Evolutionary conservation across 2,113 vertebrate species (phyloP), one percentile per base, ranked within the genome.

Genomic region (Propithecus coquereli): DNA sequence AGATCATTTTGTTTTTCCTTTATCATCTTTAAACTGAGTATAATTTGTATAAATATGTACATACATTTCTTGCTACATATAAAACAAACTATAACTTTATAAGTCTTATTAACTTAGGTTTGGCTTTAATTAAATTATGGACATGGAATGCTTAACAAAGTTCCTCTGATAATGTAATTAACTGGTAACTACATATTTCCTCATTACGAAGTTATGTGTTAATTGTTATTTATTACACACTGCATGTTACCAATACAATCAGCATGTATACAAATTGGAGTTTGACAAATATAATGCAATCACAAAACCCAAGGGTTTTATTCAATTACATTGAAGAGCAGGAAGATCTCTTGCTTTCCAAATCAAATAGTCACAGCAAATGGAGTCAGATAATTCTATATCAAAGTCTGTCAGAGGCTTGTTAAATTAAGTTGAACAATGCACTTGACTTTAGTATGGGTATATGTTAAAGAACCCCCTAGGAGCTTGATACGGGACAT

Each of bases 91-190:
- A 47, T 23, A 94, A 63, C 74, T 93, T 88, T 85, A 66, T 16
- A 84, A 95, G 88, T 45, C 82, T 94, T 79, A 97, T 90, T 92
- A 20, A n/a, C 59, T 61, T 71, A 95, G 59, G 4, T 73, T 95
- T 96, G 70, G 13, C n/a, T 88, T 54, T 87, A 71, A 93, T 90
- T 94, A 87, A 87, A 66, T 95, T 96, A 90, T 61, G 47, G 23
- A 0, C 18, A 94, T 74, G 32, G 30, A 87, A 5, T 92, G 25
- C 40, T 76, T 93, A 88, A 93, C 59, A 77, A 97, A 61, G 45
- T 73, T 74, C 18, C 63, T 82, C 88, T 79, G 97, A 96, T 95
- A 96, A 89, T 94, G 32, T 32, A 59, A 85, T 90, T 97, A 94
- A 54, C 87, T 89, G 3, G 37, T 90, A 96, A 96, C 37, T 94